Base-by-base conservation (phyloP, 1,140 invertebrate genomes). In the Hypothenemus hampei region DNA sequence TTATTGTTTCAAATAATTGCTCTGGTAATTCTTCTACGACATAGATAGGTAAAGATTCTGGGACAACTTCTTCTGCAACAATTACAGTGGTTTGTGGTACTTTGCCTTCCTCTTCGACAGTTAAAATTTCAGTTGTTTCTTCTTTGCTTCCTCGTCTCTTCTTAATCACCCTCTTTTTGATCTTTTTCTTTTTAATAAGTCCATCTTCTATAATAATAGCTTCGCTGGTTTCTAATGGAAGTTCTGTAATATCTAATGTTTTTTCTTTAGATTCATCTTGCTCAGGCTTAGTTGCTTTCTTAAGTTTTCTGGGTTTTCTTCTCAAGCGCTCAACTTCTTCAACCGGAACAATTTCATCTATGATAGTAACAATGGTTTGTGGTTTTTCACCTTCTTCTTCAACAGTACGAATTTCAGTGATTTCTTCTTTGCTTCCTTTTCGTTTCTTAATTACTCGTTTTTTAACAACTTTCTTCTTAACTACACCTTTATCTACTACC, bases 331-430 rank as follows among this genome's bases (percentile, higher is more conserved):
- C n/a, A n/a, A n/a, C n/a, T n/a, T n/a, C n/a, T 75, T 71, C 62
- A 74, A 57, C 39, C 10, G 62, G 59, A 11, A 35, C 26, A 10
- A 15, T n/a, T 29, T 11, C 63, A 57, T 61, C 61, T 57, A 62
- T 52, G 19, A 66, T 51, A 11, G 50, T 67, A 22, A 70, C 65
- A 29, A 57, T 67, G 7, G 59, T 62, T 58, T 55, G 60, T 8
- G 69, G 68, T 61, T 67, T 40, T 20, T 67, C 65, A 24, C 70
- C 69, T 52, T 75, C 72, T 62, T 73, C 70, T 64, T 74, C 69
- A 33, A 73, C 63, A 11, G 75, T 74, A 18, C 72, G 70, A 55
- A 74, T 72, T 65, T 76, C 72, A 2, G 69, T 73, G 4, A 71
- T 63, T 60, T 76, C 67, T 49, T 74, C 58, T 53, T 71, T 73